Conservation (phyloP, 2,888 invertebrate species). For the Osmoderma eremita region DNA sequence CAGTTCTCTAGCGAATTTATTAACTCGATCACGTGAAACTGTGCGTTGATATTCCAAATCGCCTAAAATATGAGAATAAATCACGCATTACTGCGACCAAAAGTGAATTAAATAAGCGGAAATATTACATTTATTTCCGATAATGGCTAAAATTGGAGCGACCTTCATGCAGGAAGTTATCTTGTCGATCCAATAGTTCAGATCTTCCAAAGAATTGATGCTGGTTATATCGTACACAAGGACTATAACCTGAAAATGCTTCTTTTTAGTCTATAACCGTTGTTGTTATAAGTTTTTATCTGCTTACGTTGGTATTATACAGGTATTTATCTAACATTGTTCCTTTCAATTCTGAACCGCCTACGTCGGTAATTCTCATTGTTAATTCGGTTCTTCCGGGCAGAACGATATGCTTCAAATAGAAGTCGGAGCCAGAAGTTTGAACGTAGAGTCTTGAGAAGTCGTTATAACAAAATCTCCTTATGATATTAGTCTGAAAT, state of each 20-base stretch:
- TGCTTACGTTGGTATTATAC: conserved; percentile 75
- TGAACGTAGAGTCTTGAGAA: conserved; percentile 71
- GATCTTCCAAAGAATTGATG: conserved; percentile 79
- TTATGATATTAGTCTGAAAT: conserved; percentile 71
- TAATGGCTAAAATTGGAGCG: conserved; percentile 68
- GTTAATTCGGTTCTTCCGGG: conserved; percentile 70
- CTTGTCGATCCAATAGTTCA: conserved; percentile 76
- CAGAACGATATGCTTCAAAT: conserved; percentile 71
- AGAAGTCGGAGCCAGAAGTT: conserved; percentile 79
- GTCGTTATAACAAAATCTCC: conserved; percentile 74
- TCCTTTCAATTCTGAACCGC: conserved; percentile 80
- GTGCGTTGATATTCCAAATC: conserved; percentile 80
- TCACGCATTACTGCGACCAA: too few relatives aligned
- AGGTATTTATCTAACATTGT: conserved; percentile 82
- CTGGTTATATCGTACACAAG: conserved; percentile 88
- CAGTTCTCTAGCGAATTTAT: conserved; percentile 73
- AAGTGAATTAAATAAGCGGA: neutral
- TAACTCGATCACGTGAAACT: conserved; percentile 72
- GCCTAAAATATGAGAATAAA: conserved; percentile 57
- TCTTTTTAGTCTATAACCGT: neutral
- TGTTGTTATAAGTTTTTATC: neutral
- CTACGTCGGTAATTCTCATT: conserved; percentile 85
- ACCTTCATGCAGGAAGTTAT: conserved; percentile 66
- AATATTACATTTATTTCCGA: conserved; percentile 74
- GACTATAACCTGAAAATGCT: conserved; percentile 71